Evolutionary conservation across 2,797 vertebrate species (phyloP).

Genomic region (Gymnocypris eckloni): DNA sequence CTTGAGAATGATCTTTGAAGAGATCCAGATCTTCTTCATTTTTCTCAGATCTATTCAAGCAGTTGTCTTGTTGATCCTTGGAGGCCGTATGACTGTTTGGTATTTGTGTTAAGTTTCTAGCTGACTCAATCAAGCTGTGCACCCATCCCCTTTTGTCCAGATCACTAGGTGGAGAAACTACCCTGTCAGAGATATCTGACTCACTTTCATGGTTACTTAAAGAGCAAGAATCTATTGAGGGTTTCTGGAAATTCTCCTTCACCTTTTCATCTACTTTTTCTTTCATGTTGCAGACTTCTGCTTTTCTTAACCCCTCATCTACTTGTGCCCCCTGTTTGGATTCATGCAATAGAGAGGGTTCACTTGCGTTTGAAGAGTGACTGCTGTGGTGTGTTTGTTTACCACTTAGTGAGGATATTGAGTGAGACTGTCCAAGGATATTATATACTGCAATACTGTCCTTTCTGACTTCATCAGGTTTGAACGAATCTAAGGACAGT

Average conservation of each 20-base stretch:
- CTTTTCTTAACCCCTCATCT: conserved; percentile 63
- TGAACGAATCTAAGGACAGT: conserved; percentile 49
- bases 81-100: conserved; percentile 68
- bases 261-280: conserved; percentile 49
- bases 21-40: conserved; percentile 61
- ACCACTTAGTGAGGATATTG: background rate
- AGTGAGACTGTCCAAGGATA: conserved; percentile 50
- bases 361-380: conserved; percentile 75
- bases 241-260: conserved; percentile 58
- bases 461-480: conserved; percentile 21
- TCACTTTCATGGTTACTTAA: conserved; percentile 65
- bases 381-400: conserved; percentile 48
- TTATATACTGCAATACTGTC: conserved; percentile 56
- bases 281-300: conserved; percentile 46
- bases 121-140: conserved; percentile 47
- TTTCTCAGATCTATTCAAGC: conserved; percentile 66
- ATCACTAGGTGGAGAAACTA: conserved; percentile 55
- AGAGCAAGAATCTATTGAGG: conserved; percentile 68
- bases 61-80: conserved; percentile 38
- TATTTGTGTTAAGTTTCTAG: conserved; percentile 58
- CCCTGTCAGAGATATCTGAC: conserved; percentile 51
- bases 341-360: conserved; percentile 44
- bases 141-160: conserved; percentile 67
- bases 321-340: conserved; percentile 60
- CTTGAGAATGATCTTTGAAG: conserved; percentile 52